Conservation (phyloP, 1,140 invertebrate species). For the Yoshiicerus persimilis region DNA sequence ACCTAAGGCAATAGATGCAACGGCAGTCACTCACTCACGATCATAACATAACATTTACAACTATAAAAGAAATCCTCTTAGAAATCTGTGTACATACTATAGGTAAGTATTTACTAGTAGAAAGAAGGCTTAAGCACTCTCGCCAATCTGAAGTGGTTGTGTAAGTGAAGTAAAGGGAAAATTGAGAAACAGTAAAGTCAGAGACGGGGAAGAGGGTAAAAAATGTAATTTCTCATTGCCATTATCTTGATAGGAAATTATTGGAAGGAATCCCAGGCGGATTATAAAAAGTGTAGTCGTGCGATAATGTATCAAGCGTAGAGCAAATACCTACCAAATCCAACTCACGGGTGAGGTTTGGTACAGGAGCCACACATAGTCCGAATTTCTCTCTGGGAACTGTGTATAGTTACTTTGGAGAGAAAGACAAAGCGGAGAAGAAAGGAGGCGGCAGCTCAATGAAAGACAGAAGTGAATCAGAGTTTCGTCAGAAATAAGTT, state of each 20-base stretch:
- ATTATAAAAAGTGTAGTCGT: constrained; percentile 46
- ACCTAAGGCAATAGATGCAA: background rate
- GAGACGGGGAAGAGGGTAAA: constrained; percentile 23
- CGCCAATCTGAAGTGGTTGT: background rate
- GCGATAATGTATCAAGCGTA: constrained; percentile 12
- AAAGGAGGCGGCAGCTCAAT: background rate
- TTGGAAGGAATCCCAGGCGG: constrained; percentile 49
- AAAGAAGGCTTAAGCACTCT: background rate
- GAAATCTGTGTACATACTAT: no score
- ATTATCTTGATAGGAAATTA: constrained; percentile 51
- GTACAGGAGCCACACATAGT: no score
- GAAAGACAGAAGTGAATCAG: background rate
- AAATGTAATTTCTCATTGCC: constrained; percentile 49
- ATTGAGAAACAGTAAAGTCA: background rate
- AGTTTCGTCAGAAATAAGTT: background rate
- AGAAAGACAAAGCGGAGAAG: background rate
- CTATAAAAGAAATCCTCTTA: background rate
- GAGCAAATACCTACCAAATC: background rate
- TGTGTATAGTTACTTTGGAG: background rate
- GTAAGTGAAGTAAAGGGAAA: background rate
- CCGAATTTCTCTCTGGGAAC: background rate
- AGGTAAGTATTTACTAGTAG: background rate
- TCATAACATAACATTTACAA: background rate
- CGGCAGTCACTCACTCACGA: background rate
- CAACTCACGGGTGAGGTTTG: no score